Evolutionary conservation across 2,113 vertebrate genomes (phyloP).

Genomic region (Psilopsiagon aymara): DNA sequence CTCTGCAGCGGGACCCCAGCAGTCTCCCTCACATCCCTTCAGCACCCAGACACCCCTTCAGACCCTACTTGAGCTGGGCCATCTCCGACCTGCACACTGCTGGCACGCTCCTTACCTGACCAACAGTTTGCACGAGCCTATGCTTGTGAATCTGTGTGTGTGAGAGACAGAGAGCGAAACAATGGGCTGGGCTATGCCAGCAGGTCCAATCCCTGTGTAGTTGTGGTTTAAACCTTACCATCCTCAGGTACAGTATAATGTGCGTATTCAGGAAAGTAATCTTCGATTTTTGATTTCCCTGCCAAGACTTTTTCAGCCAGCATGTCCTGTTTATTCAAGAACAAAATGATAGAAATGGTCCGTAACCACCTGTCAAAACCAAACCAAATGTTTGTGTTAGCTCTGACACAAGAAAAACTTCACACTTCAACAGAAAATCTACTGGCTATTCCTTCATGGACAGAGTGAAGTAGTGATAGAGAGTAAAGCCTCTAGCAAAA

Average conservation of each 20-base stretch:
- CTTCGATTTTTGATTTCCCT: constrained; percentile 99
- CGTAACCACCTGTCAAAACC: constrained; percentile 90
- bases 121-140: neutral
- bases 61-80: accelerated
- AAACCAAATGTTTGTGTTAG: neutral
- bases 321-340: constrained; percentile 99
- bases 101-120: neutral
- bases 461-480: neutral
- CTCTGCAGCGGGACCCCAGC: neutral
- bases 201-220: neutral
- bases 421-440: neutral
- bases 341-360: constrained; percentile 98
- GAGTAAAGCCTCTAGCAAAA: neutral
- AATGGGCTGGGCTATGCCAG: neutral
- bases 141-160: neutral
- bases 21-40: too few relatives aligned
- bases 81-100: neutral
- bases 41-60: neutral
- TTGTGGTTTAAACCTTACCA: constrained; percentile 78
- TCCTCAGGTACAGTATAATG: constrained; percentile 98
- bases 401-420: neutral
- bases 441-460: neutral
- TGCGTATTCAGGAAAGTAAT: constrained; percentile 96
- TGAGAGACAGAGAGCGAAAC: neutral
- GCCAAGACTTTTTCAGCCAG: constrained; percentile 98